Evolutionary conservation across 2,797 vertebrate genomes (phyloP).

Genomic region (Myripristis jacobus): DNA sequence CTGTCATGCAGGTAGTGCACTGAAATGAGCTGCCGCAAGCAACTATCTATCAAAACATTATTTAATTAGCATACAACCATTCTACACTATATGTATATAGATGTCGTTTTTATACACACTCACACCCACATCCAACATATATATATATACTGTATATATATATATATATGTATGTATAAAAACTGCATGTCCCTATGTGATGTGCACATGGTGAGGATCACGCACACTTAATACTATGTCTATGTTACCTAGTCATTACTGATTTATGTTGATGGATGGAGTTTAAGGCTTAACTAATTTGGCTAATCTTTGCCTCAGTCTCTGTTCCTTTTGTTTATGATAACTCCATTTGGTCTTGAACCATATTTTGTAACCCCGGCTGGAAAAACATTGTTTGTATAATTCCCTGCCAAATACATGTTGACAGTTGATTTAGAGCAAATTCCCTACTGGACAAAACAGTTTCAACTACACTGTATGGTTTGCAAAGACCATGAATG

Average conservation of each 20-base stretch:
- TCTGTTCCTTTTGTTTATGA: conserved; percentile 6
- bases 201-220: not conserved
- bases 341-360: conserved; percentile 1
- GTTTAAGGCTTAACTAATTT: not conserved
- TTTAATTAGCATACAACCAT: not conserved
- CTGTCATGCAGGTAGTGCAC: conserved; percentile 17
- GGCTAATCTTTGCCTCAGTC: not conserved
- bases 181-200: not conserved
- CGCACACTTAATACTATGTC: not conserved
- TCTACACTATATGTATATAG: too few relatives aligned
- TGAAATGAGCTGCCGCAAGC: not conserved
- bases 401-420: conserved; percentile 39
- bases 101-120: too few relatives aligned
- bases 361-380: not conserved
- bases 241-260: not conserved
- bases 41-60: conserved; percentile 27
- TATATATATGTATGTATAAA: too few relatives aligned
- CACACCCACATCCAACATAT: conserved; percentile 11
- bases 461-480: conserved; percentile 32
- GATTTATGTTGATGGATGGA: not conserved
- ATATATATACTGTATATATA: too few relatives aligned
- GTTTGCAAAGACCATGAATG: conserved; percentile 35
- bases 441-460: conserved; percentile 36
- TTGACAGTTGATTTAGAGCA: conserved; percentile 57
- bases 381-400: conserved; percentile 33